phyloP scores from a whole-genome alignment of 92 coral and sea anemone genomes.

The Porites divaricata region DNA sequence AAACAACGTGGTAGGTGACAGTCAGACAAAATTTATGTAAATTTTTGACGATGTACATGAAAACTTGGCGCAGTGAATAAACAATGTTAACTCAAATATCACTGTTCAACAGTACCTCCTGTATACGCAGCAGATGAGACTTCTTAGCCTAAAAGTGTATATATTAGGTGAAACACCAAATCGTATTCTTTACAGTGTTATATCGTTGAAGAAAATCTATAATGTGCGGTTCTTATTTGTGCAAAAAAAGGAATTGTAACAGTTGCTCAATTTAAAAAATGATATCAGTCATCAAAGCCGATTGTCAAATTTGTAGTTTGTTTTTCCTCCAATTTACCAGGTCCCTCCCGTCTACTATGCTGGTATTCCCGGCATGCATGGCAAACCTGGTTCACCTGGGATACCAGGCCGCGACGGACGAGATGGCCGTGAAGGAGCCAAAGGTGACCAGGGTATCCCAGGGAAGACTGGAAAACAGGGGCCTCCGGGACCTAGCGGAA shows the following conservation, averaged over 20 bases:
- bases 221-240: no score
- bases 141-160: no score
- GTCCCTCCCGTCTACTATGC: background rate
- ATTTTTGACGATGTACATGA: background rate
- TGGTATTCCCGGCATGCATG: background rate
- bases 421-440: background rate
- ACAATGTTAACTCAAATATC: no score
- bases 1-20: background rate
- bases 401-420: background rate
- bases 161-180: no score
- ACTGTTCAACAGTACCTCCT: no score
- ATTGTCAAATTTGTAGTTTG: no score
- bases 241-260: no score
- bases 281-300: no score
- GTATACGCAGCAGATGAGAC: no score
- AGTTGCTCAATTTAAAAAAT: no score
- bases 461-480: background rate
- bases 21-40: background rate
- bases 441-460: background rate
- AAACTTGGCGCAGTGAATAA: background rate
- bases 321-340: background rate
- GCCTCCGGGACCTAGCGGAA: background rate
- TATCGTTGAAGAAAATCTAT: no score
- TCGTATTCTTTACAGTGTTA: no score
- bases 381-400: background rate